Evolutionary conservation across 2,888 invertebrate genomes (phyloP).

Genomic region (Zygothrica quintamaculata): DNA sequence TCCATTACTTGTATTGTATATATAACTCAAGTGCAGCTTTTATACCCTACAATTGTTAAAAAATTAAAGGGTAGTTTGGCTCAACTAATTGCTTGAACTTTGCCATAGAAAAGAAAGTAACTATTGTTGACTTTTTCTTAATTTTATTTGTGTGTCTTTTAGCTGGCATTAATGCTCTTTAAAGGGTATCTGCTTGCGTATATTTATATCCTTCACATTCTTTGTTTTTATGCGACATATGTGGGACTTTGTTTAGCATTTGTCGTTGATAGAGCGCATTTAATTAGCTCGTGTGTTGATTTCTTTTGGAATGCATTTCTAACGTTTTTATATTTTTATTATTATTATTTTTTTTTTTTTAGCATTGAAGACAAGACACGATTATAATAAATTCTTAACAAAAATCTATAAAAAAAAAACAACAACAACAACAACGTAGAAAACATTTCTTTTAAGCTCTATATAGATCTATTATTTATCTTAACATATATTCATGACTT

Average conservation of each 20-base stretch:
- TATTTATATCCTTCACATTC: constrained; percentile 5
- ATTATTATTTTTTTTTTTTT: constrained; percentile 56
- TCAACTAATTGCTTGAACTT: too few relatives aligned
- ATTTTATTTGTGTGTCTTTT: too few relatives aligned
- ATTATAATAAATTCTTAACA: constrained; percentile 8
- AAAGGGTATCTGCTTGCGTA: neutral
- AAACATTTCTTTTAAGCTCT: constrained; percentile 33
- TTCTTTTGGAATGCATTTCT: constrained; percentile 16
- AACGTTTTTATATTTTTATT: constrained; percentile 20
- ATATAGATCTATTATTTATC: constrained; percentile 1
- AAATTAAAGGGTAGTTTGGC: neutral
- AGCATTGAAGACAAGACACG: constrained; percentile 56
- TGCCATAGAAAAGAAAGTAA: too few relatives aligned
- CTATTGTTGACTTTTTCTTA: too few relatives aligned
- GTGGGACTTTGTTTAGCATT: constrained; percentile 37
- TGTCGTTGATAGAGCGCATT: constrained; percentile 45
- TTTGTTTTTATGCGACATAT: constrained; percentile 42
- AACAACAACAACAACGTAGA: constrained; percentile 22
- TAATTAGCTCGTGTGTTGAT: constrained; percentile 57
- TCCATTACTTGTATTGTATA: constrained; percentile 44
- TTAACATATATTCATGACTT: constrained; percentile 42
- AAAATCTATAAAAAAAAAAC: constrained; percentile 36
- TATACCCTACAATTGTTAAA: constrained; percentile 7
- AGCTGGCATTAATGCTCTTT: too few relatives aligned
- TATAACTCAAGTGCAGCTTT: constrained; percentile 58